These are phyloP conservation scores for Brachyalestes nurse DNA, from an alignment of 2,797 vertebrate species.

Conservation along the genomic window DNA sequence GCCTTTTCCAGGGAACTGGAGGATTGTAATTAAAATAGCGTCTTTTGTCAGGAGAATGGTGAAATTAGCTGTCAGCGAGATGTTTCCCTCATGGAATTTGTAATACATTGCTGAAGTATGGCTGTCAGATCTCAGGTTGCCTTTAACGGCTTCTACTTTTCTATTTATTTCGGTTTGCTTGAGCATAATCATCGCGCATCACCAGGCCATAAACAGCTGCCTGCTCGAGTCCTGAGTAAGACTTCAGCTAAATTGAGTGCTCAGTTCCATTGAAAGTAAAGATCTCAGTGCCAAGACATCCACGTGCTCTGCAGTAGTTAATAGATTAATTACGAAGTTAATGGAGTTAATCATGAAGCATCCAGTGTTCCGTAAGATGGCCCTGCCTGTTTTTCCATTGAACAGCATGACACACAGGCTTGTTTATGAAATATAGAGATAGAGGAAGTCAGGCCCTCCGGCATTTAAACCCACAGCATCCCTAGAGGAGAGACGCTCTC, in stretches of 20 bases:
- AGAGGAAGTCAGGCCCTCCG: slow-evolving; percentile 11
- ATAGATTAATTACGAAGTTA: not conserved
- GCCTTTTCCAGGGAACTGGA: not conserved
- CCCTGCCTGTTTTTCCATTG: not conserved
- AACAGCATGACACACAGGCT: not conserved
- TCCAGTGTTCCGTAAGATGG: not conserved
- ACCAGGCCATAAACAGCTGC: slow-evolving; percentile 12
- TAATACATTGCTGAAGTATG: not conserved
- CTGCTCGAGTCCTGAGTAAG: not conserved
- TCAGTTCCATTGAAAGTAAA: not conserved
- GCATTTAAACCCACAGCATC: slow-evolving; percentile 26
- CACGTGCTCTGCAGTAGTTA: too few relatives aligned
- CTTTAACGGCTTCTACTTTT: slow-evolving; percentile 4
- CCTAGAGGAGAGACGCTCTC: slow-evolving; percentile 8
- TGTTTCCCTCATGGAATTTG: slow-evolving; percentile 17
- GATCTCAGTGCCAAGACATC: too few relatives aligned
- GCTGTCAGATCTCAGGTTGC: slow-evolving; percentile 10
- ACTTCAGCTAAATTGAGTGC: not conserved
- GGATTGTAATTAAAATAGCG: slow-evolving; percentile 52
- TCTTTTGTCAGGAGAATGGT: slow-evolving; percentile 26
- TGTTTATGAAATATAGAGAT: slow-evolving; percentile 37
- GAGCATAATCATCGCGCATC: slow-evolving; percentile 15
- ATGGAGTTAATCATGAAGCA: not conserved
- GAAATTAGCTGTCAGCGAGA: slow-evolving; percentile 49
- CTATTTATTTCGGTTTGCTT: slow-evolving; percentile 34